phyloP scores from a whole-genome alignment of 2,888 invertebrate species.

The Rhodophaea formosa region DNA sequence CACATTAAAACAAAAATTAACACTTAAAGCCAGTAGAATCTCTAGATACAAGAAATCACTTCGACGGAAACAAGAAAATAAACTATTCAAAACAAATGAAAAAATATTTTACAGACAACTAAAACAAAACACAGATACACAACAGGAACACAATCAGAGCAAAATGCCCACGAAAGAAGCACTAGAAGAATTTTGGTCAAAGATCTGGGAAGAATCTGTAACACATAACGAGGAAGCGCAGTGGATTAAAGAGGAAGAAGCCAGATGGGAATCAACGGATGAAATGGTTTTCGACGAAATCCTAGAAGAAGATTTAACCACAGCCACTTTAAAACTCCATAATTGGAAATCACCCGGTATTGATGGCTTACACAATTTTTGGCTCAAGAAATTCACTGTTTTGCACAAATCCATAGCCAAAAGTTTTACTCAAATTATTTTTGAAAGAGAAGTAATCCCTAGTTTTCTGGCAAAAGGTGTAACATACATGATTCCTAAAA shows the following conservation, averaged over 20 bases:
- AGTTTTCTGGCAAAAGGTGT: background rate
- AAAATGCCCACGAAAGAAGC: conserved; percentile 13
- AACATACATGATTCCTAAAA: background rate
- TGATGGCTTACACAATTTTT: too few relatives aligned
- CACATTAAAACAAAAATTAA: too few relatives aligned
- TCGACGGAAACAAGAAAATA: conserved; percentile 25
- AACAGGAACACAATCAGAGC: background rate
- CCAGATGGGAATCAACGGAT: conserved; percentile 1
- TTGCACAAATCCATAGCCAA: background rate
- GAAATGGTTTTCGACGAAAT: background rate
- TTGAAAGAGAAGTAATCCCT: background rate
- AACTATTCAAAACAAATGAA: conserved; percentile 22
- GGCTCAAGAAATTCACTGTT: too few relatives aligned
- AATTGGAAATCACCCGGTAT: too few relatives aligned
- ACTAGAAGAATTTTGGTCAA: conserved; percentile 23
- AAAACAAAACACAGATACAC: background rate
- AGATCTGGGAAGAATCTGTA: conserved; percentile 20
- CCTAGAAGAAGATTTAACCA: background rate
- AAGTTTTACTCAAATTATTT: background rate
- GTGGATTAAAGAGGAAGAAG: conserved; percentile 26
- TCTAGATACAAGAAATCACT: conserved; percentile 25
- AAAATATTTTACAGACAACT: conserved; percentile 26
- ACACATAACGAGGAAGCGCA: conserved; percentile 22
- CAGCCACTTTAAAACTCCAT: too few relatives aligned
- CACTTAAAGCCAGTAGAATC: conserved; percentile 24